These are phyloP conservation scores for Calephelis virginiensis DNA, from an alignment of 1,140 invertebrate species.

Conservation along the genomic window DNA sequence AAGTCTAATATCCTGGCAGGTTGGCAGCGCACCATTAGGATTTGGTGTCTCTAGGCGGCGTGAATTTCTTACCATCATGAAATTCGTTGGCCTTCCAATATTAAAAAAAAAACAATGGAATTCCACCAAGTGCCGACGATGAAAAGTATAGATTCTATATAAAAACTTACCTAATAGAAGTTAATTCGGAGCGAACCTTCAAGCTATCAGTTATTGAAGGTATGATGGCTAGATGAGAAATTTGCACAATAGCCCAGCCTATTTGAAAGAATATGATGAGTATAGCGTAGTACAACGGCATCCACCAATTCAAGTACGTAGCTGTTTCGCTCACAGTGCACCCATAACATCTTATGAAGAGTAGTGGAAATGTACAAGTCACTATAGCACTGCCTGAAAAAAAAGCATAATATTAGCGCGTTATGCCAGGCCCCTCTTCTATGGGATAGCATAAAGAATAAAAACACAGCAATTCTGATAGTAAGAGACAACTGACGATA, in stretches of 20 bases:
- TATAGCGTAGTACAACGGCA: constrained; percentile 85
- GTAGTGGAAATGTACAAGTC: constrained; percentile 85
- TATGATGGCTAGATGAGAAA: constrained; percentile 94
- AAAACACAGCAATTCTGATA: too few relatives aligned
- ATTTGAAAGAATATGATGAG: constrained; percentile 93
- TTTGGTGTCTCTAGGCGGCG: too few relatives aligned
- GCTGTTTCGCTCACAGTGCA: constrained; percentile 72
- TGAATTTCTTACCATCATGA: too few relatives aligned
- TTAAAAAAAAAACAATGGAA: too few relatives aligned
- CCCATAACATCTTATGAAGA: constrained; percentile 85
- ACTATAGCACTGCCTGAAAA: constrained; percentile 57
- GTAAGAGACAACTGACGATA: too few relatives aligned
- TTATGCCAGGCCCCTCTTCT: too few relatives aligned
- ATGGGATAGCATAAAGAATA: too few relatives aligned
- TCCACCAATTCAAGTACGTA: constrained; percentile 73
- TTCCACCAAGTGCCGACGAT: not conserved
- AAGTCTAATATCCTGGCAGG: too few relatives aligned
- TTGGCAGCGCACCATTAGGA: too few relatives aligned
- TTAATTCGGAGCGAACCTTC: constrained; percentile 86
- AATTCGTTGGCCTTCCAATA: too few relatives aligned
- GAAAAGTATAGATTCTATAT: not conserved
- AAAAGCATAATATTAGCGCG: not conserved
- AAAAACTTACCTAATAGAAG: constrained; percentile 84
- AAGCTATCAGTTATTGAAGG: constrained; percentile 85
- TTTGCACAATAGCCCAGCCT: constrained; percentile 94